Base-by-base conservation (phyloP, 2,888 invertebrate genomes). In the Caenorhabditis zanzibari region DNA sequence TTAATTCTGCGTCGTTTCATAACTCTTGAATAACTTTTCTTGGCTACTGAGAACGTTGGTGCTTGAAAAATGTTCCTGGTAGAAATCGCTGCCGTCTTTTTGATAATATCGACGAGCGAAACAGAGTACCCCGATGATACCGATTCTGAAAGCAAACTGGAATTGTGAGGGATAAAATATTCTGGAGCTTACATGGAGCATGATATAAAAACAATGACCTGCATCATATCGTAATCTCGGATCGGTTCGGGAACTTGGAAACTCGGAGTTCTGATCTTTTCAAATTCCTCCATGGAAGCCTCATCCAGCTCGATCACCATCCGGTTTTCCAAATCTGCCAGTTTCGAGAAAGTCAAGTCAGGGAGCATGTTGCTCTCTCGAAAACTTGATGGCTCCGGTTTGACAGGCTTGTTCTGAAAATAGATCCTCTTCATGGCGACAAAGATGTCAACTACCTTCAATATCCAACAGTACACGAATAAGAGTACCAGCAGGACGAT, bases 281-380 rank as follows among this genome's bases (percentile, higher is more conserved):
- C 54, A 9, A 52, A 58, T 1, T 68, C 61, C 9, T 71, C 63
- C 32, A 71, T 61, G 3, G 79, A 41, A 19, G 64, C 47, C 7
- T 19, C 56, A 41, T 79, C 79, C 16, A 79, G 24, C 14, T 71
- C 79, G 5, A 35, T 24, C 4, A 61, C 52, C 44, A 79, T 61
- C 47, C 44, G 38, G 26, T 35, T 79, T 22, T 79, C 79, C 0
- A 79, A 12, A 28, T 79, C 79, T 16, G 79, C 79, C 16, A 79
- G 26, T 26, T 59, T 79, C 6, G 79, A 79, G 19, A 79, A 79
- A 6, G 79, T 71, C 0, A 79, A 10, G 19, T 79, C 71, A 4
- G 79, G 79, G 7, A 79, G 6, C 7, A 44, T 72, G 16, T 69
- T 38, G 0, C 63, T 28, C n/a, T 77, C 66, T 77, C 38, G 58